Percentiles rank a stretch among this genome's conserved stretches.
phyloP scores from a whole-genome alignment of 2,888 invertebrate species.

The Conomelus anceps region DNA sequence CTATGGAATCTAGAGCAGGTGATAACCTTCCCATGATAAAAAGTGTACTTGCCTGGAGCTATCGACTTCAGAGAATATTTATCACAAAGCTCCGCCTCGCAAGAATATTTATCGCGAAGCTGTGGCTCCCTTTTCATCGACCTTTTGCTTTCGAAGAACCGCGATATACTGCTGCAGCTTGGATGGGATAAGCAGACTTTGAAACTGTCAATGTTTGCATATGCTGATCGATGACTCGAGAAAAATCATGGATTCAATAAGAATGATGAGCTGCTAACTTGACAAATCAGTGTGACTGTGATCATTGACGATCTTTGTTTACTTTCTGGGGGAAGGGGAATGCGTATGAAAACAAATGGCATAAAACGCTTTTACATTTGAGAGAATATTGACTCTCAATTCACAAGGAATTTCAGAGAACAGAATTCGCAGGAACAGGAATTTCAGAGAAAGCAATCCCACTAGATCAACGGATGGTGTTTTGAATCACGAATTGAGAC shows the following conservation, averaged over 20 bases:
- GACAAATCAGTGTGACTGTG: not conserved
- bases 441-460: too few species aligned
- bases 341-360: too few species aligned
- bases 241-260: not conserved
- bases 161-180: not conserved
- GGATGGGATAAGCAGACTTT: too few species aligned
- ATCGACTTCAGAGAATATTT: not conserved
- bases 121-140: not conserved
- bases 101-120: not conserved
- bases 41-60: not conserved
- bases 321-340: too few species aligned
- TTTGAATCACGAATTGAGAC: too few species aligned
- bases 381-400: too few species aligned
- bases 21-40: not conserved
- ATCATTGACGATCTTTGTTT: too few species aligned
- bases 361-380: too few species aligned
- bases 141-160: not conserved
- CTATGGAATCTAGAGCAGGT: not conserved
- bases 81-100: not conserved
- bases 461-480: too few species aligned
- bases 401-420: too few species aligned
- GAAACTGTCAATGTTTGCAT: not conserved
- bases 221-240: not conserved
- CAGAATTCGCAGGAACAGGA: too few species aligned
- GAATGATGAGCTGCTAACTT: not conserved